Evolutionary conservation across 1,140 invertebrate species (phyloP), one percentile per base, ranked within the genome.

Genomic region (Lucilia cuprina): DNA sequence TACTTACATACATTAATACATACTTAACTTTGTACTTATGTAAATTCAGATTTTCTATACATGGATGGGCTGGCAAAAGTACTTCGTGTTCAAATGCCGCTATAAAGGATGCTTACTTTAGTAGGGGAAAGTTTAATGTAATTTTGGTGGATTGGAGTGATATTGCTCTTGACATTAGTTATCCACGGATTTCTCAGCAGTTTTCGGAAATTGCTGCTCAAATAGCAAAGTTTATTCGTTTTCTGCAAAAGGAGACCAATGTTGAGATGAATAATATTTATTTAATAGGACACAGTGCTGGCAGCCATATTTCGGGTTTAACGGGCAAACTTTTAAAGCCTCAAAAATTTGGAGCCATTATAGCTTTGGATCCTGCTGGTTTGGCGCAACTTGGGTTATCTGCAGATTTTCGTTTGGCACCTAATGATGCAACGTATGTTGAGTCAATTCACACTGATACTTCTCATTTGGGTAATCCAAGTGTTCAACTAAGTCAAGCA

Each of bases 381-480:
- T 92, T 93, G 0, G 82, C 88, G 0, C 93, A 92, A 84, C 82
- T 89, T 1, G 19, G 83, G 0, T 84, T 87, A 85, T 86, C 87
- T 8, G 87, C 86, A 0, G 84, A 84, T 9, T 84, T 91, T 0
- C 88, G 94, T 47, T 88, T 95, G n/a, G 93, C 94, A 82, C 88
- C 91, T 12, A 89, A 86, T 2, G 95, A 96, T 88, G 95, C 94
- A 0, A 78, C 92, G 1, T 94, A 94, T 85, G 95, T 96, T 0
- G 94, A 96, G 88, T 93, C 95, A 0, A 94, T 96, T 84, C 96
- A 96, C 87, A 95, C 96, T 0, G 94, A 95, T 85, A 92, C 93
- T 17, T 93, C 93, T 13, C 89, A 93, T 49, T 89, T 95, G 19
- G 94, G 93, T 85, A 89, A 89, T 41, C 89, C 89, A 17, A 75